phyloP scores from a whole-genome alignment of 2,797 vertebrate species.

The Numenius phaeopus region DNA sequence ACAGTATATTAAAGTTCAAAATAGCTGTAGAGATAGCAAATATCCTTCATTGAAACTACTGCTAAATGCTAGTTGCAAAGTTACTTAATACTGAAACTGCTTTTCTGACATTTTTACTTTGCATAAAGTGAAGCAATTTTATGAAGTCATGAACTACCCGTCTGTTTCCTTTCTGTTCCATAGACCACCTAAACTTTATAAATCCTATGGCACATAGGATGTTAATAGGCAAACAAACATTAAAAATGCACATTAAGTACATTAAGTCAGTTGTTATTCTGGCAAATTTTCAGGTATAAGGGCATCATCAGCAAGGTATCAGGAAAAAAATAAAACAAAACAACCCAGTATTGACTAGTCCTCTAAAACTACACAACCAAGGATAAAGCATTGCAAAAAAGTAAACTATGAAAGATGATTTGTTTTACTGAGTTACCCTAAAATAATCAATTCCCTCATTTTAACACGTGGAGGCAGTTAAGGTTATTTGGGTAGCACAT shows the following conservation, averaged over 20 bases:
- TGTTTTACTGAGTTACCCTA: background rate
- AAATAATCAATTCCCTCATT: background rate
- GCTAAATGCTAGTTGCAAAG: background rate
- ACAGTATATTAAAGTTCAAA: background rate
- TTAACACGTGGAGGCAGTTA: background rate
- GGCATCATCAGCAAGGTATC: background rate
- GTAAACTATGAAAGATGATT: background rate
- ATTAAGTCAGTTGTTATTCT: background rate
- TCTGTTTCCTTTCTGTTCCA: background rate
- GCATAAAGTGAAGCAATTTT: background rate
- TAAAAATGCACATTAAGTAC: background rate
- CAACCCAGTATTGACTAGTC: accelerated
- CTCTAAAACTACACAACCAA: background rate
- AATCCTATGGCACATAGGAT: background rate
- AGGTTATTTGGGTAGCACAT: background rate
- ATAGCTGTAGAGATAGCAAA: background rate
- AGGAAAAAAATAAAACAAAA: background rate
- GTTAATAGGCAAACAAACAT: background rate
- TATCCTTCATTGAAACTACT: background rate
- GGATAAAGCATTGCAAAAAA: background rate
- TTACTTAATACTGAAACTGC: background rate
- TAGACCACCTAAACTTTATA: background rate
- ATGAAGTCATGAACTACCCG: background rate
- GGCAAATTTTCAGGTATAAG: background rate
- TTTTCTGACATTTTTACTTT: background rate